Percentiles rank a stretch among this genome's conserved stretches.
These are phyloP conservation scores for Neodiprion lecontei DNA, from an alignment of 1,140 invertebrate genomes.

Conservation along the genomic window DNA sequence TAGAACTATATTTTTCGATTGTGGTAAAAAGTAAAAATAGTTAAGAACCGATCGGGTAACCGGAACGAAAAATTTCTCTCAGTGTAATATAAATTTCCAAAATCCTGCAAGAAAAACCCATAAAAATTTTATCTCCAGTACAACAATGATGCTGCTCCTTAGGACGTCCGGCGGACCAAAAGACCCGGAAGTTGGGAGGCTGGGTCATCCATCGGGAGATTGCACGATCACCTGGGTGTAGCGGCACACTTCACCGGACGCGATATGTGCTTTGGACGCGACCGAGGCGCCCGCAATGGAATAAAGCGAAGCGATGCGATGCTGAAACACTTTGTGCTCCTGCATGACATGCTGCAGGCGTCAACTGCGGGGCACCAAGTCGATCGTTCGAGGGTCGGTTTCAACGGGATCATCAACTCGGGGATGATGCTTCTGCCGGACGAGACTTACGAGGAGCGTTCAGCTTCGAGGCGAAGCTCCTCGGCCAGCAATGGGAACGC, in stretches of 20 bases:
- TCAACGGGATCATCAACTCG: constrained; percentile 19
- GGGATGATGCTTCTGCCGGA: constrained; percentile 69
- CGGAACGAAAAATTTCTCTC: no score
- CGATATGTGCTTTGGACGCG: constrained; percentile 1
- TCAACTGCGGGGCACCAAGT: neutral
- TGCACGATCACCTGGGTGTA: no score
- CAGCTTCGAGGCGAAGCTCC: constrained; percentile 33
- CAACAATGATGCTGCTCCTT: no score
- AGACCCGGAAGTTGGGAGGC: no score
- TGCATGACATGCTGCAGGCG: neutral
- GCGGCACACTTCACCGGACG: neutral
- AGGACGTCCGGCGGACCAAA: no score
- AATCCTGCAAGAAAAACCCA: no score
- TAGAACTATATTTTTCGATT: no score
- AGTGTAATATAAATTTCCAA: no score
- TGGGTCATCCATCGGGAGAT: no score
- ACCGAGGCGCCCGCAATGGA: constrained; percentile 23
- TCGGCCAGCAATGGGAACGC: constrained; percentile 14
- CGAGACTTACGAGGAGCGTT: constrained; percentile 69
- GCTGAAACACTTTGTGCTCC: constrained; percentile 5
- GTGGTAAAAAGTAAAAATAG: no score
- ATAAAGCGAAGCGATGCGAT: neutral
- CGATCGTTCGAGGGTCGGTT: neutral
- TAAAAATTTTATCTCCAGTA: no score
- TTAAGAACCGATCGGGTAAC: no score